A percentile compares a stretch with the other conserved stretches of the same genome.
These are phyloP conservation scores for Metallyticus violacea DNA, from an alignment of 2,888 invertebrate genomes.

Conservation along the genomic window DNA sequence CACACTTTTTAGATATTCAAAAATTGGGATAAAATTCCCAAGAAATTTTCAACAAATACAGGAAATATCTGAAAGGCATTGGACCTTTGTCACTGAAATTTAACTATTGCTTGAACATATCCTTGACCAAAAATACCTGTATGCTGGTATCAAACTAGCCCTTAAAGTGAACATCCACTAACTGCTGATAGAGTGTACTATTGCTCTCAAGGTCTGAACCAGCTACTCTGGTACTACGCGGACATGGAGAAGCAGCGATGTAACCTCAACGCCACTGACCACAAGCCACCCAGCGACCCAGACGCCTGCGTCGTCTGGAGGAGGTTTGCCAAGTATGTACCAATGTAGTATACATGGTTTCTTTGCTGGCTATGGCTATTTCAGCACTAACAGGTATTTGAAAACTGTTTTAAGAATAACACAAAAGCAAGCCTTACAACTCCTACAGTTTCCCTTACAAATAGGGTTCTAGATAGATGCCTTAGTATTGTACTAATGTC, in stretches of 20 bases:
- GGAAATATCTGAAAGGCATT: too few species aligned
- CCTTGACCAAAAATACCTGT: too few species aligned
- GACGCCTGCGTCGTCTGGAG: conserved; percentile 48
- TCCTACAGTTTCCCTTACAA: too few species aligned
- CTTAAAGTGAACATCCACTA: too few species aligned
- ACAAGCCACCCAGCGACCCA: conserved; percentile 44
- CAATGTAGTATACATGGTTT: neutral
- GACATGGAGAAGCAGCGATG: conserved; percentile 41
- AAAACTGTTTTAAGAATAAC: neutral
- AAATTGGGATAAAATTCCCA: too few species aligned
- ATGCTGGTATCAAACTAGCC: too few species aligned
- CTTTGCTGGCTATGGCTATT: neutral
- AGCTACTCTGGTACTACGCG: conserved; percentile 56
- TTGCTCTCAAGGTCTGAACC: conserved; percentile 59
- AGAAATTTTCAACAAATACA: too few species aligned
- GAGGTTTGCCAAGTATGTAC: conserved; percentile 49
- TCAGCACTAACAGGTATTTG: neutral
- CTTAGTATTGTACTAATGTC: too few species aligned
- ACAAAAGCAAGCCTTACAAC: neutral
- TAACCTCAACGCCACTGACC: conserved; percentile 36
- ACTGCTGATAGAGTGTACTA: neutral
- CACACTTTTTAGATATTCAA: too few species aligned
- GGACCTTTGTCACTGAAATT: too few species aligned
- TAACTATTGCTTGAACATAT: too few species aligned
- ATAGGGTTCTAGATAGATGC: too few species aligned